These are phyloP conservation scores for Caenorhabditis tropicalis DNA, from an alignment of 1,140 invertebrate genomes.

Conservation along the genomic window DNA sequence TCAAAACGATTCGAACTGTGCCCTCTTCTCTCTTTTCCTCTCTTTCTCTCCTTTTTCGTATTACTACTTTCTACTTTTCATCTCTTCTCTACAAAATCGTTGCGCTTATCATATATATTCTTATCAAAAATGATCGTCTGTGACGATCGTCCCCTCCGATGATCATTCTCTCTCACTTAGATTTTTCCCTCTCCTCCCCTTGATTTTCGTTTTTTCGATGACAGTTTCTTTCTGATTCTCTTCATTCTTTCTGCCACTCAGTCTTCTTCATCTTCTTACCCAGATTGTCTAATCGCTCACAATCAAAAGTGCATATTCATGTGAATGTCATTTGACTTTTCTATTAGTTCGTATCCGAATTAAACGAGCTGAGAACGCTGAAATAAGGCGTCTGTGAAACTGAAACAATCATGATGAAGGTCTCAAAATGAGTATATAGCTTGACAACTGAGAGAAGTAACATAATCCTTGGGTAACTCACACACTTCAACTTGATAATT, in stretches of 20 bases:
- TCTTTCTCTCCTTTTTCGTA: not conserved
- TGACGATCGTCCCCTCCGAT: not conserved
- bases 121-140: slow-evolving; percentile 7
- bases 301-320: slow-evolving; percentile 4
- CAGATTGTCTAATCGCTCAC: not conserved
- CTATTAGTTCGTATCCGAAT: not conserved
- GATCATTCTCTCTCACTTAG: not conserved
- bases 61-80: not conserved
- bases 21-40: not conserved
- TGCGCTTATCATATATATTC: not conserved
- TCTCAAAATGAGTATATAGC: too few relatives aligned
- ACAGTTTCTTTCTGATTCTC: not conserved
- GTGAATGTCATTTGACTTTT: not conserved
- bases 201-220: slow-evolving; percentile 7
- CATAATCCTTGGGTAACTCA: too few relatives aligned
- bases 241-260: not conserved
- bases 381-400: too few relatives aligned
- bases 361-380: too few relatives aligned
- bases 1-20: not conserved
- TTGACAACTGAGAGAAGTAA: too few relatives aligned
- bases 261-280: not conserved
- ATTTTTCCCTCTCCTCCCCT: not conserved
- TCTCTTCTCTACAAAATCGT: not conserved
- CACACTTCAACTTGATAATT: too few relatives aligned
- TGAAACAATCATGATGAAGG: too few relatives aligned